Percentiles rank a stretch among this genome's conserved stretches.
phyloP scores from a whole-genome alignment of 2,888 invertebrate genomes.

The Protodeltote pygarga region DNA sequence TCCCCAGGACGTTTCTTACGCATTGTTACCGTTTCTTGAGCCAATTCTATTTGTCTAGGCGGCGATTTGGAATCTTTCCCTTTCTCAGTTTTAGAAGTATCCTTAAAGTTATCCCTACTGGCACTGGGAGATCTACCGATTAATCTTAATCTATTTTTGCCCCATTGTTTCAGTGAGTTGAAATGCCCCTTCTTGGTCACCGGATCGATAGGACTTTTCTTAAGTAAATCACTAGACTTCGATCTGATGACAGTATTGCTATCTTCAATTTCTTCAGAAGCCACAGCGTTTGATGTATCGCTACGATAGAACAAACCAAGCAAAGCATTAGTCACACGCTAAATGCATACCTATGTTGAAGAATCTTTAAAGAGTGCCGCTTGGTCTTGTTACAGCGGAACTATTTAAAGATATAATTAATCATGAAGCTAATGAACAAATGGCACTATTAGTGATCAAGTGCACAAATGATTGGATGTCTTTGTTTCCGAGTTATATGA shows the following conservation, averaged over 20 bases:
- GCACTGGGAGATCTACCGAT: slow-evolving; percentile 89
- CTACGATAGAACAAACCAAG: slow-evolving; percentile 87
- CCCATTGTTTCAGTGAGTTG: slow-evolving; percentile 94
- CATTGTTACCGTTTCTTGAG: slow-evolving; percentile 89
- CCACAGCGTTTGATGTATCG: slow-evolving; percentile 84
- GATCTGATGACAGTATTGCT: slow-evolving; percentile 88
- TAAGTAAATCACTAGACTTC: slow-evolving; percentile 92
- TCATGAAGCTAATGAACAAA: slow-evolving; percentile 83
- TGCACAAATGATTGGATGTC: slow-evolving; percentile 80
- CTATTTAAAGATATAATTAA: slow-evolving; percentile 76
- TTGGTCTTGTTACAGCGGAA: slow-evolving; percentile 81
- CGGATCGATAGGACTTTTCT: slow-evolving; percentile 88
- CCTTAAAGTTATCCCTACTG: slow-evolving; percentile 83
- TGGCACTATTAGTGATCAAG: slow-evolving; percentile 84
- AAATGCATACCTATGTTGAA: slow-evolving; percentile 78
- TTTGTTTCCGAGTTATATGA: slow-evolving; percentile 61
- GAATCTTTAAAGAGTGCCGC: slow-evolving; percentile 72
- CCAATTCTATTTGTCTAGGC: slow-evolving; percentile 84
- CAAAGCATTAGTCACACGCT: slow-evolving; percentile 88
- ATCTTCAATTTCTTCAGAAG: slow-evolving; percentile 84
- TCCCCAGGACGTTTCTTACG: slow-evolving; percentile 87
- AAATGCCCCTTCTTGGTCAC: slow-evolving; percentile 89
- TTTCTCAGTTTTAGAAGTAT: slow-evolving; percentile 73
- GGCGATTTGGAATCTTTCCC: slow-evolving; percentile 76
- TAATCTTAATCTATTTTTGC: slow-evolving; percentile 91